These are phyloP conservation scores for Sarcophilus harrisii DNA, from an alignment of 2,797 vertebrate species.

Conservation along the genomic window DNA sequence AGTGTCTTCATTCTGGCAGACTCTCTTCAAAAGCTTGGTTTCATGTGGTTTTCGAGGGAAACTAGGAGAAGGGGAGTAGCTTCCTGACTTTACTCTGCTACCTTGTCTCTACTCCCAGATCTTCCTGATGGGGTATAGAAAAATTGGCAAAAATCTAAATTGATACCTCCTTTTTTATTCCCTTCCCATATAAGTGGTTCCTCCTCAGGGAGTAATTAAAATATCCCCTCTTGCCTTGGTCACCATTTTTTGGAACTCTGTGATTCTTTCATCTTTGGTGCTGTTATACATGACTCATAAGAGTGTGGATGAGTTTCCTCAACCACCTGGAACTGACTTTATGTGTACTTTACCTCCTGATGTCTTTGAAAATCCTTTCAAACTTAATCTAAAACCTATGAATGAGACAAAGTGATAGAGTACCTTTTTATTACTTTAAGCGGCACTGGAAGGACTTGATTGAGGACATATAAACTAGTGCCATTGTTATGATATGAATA, in stretches of 20 bases:
- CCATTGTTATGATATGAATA: neutral
- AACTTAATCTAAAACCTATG: neutral
- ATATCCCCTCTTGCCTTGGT: neutral
- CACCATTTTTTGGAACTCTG: neutral
- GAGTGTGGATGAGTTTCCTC: neutral
- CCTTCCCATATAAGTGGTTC: neutral
- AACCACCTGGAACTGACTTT: neutral
- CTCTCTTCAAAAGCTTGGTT: too few relatives aligned
- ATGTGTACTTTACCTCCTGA: neutral
- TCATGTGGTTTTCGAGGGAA: too few relatives aligned
- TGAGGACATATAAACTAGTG: neutral
- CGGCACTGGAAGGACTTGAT: neutral
- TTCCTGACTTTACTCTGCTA: too few relatives aligned
- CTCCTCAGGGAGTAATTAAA: neutral
- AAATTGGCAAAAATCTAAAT: neutral
- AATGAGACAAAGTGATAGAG: neutral
- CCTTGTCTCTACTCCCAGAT: too few relatives aligned
- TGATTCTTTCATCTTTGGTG: neutral
- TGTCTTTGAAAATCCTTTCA: neutral
- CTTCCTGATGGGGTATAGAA: neutral
- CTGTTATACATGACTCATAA: neutral
- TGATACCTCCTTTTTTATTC: neutral
- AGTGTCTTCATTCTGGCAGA: too few relatives aligned
- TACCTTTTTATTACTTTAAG: neutral
- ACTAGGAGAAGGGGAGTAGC: too few relatives aligned